Base-by-base conservation (phyloP, 1,140 invertebrate species). In the Conopomorpha cramerella region DNA sequence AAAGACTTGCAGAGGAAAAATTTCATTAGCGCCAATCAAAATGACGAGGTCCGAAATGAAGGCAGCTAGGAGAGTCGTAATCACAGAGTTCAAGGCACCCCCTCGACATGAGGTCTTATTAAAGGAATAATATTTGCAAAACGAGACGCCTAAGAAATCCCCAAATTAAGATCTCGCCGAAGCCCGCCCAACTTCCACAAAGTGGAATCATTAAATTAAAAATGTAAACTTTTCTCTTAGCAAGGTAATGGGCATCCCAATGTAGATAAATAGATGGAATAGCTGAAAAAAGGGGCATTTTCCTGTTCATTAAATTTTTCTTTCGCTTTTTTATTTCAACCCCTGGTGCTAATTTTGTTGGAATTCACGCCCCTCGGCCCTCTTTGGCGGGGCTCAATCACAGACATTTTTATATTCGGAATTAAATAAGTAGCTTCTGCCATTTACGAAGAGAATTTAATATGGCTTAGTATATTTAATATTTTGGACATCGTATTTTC, bases 291-390 rank as follows among this genome's bases (percentile, higher is more conserved):
- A 77, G 74, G 73, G 74, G 70, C 70, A 78, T 79, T 79, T 79
- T 79, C 77, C 77, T 78, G 74, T 79, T 79, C 77, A 79, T 79
- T 79, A 79, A 79, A 77, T 79, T 78, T 77, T 79, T 78, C 68
- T 60, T 77, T 72, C 64, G 68, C 68, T 72, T 72, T 74, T 76
- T 76, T 76, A 76, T 76, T 76, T 74, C 70, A 68, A 74, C 68
- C 77, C 74, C 73, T 74, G 66, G 74, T 77, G 74, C 77, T 79
- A 79, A 79, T 79, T 79, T 79, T 73, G 70, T 71, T 67, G 77
- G 74, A 78, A 79, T 79, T 79, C 77, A 74, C 77, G 73, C 77
- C 74, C 74, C 74, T 74, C 60, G 56, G 50, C 65, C 55, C 62
- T 65, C 55, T 68, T 64, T 62, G 65, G 54, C 56, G 57, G 65